A percentile compares a stretch with the other conserved stretches of the same genome.
Conservation (phyloP, 2,888 invertebrate genomes). For the Eristalinus sepulchralis region DNA sequence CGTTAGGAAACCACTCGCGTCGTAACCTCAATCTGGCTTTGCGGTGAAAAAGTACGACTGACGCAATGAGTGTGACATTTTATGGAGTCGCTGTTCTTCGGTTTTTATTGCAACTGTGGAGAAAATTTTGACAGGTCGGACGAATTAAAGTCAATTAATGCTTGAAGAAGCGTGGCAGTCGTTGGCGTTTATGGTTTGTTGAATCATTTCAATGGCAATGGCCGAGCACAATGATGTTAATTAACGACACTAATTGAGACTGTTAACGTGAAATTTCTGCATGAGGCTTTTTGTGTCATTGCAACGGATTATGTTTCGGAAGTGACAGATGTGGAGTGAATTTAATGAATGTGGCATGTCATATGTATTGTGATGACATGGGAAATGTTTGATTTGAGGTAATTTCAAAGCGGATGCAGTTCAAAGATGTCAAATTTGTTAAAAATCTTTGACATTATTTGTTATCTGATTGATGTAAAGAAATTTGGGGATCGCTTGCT, state of each 20-base stretch:
- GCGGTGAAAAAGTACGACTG: neutral
- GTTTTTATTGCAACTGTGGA: neutral
- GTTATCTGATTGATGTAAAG: too few species aligned
- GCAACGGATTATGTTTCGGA: neutral
- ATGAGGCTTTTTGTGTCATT: neutral
- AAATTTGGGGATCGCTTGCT: too few species aligned
- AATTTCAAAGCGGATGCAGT: neutral
- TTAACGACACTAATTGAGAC: neutral
- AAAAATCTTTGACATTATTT: too few species aligned
- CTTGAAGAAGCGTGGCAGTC: constrained; percentile 19
- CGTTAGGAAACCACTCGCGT: neutral
- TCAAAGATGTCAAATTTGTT: neutral
- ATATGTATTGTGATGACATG: too few species aligned
- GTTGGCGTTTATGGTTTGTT: neutral
- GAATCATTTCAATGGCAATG: constrained; percentile 28
- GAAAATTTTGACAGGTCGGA: neutral
- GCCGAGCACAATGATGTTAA: constrained; percentile 2
- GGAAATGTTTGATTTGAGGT: neutral
- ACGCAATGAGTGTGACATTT: neutral
- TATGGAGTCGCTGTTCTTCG: constrained; percentile 3
- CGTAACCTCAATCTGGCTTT: constrained; percentile 23
- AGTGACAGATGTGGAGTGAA: neutral
- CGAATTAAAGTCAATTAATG: constrained; percentile 5
- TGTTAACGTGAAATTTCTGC: neutral
- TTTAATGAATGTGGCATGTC: neutral